Evolutionary conservation across 2,888 invertebrate species (phyloP).

Genomic region (Lepidochrysops patricia): DNA sequence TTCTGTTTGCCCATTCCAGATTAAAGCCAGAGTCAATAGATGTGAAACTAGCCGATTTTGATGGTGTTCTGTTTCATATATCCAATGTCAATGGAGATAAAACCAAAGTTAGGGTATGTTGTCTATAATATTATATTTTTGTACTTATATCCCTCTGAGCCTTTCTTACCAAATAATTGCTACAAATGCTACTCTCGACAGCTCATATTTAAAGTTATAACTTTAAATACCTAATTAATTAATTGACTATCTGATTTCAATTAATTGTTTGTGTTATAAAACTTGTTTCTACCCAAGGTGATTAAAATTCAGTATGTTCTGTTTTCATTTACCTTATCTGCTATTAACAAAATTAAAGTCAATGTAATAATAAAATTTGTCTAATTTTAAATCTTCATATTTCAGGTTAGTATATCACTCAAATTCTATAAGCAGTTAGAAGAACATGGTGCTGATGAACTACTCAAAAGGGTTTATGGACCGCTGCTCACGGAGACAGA

Average conservation of each 20-base stretch:
- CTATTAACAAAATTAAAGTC: background rate
- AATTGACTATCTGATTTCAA: too few relatives aligned
- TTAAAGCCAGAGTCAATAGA: constrained; percentile 97
- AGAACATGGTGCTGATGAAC: constrained; percentile 97
- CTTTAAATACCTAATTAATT: too few relatives aligned
- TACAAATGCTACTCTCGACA: too few relatives aligned
- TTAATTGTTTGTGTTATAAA: background rate
- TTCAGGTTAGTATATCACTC: constrained; percentile 96
- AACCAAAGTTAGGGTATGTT: constrained; percentile 94
- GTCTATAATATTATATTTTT: constrained; percentile 4
- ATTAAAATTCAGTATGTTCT: background rate
- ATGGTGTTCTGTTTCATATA: constrained; percentile 98
- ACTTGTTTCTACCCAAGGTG: background rate
- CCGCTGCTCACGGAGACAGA: constrained; percentile 87
- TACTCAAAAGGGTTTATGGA: constrained; percentile 95
- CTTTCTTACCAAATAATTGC: too few relatives aligned
- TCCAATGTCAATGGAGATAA: constrained; percentile 97
- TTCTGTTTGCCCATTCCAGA: constrained; percentile 71
- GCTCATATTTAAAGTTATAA: too few relatives aligned
- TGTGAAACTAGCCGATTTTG: constrained; percentile 96
- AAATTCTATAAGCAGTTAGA: constrained; percentile 99
- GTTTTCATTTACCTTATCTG: background rate
- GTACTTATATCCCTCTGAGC: background rate
- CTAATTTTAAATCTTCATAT: constrained; percentile 13
- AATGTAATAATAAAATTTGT: background rate